Evolutionary conservation across 2,797 vertebrate species (phyloP).

Genomic region (Jordanella pulchra): DNA sequence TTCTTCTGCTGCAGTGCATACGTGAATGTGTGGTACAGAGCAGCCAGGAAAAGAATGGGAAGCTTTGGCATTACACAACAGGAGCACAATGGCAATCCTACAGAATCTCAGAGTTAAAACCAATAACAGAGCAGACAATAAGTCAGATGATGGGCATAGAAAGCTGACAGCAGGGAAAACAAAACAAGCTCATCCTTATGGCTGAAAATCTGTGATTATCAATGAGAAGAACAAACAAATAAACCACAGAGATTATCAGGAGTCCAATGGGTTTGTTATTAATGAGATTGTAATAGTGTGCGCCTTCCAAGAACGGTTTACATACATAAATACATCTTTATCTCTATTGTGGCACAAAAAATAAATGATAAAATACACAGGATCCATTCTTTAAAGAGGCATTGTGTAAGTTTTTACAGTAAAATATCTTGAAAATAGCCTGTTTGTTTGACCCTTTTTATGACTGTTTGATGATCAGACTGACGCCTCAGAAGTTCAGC

Average conservation of each 20-base stretch:
- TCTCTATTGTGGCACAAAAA: not conserved
- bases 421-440: no score
- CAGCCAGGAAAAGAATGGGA: conserved; percentile 48
- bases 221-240: not conserved
- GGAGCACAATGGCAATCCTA: conserved; percentile 31
- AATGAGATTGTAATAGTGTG: conserved; percentile 1
- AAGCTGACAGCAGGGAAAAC: conserved; percentile 38
- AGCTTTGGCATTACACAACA: conserved; percentile 46
- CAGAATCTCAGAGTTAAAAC: conserved; percentile 32
- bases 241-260: conserved; percentile 11
- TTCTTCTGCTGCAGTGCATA: conserved; percentile 61
- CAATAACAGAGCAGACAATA: conserved; percentile 21
- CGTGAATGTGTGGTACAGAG: conserved; percentile 46
- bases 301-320: conserved; percentile 25
- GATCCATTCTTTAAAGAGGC: no score
- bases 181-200: conserved; percentile 53
- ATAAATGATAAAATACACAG: not conserved
- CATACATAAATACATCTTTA: not conserved
- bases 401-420: no score
- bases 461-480: no score
- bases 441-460: no score
- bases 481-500: no score
- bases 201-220: conserved; percentile 43
- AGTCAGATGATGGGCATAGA: conserved; percentile 42
- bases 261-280: conserved; percentile 33